phyloP scores from a whole-genome alignment of 2,113 vertebrate genomes.

The Larimichthys polyactis region DNA sequence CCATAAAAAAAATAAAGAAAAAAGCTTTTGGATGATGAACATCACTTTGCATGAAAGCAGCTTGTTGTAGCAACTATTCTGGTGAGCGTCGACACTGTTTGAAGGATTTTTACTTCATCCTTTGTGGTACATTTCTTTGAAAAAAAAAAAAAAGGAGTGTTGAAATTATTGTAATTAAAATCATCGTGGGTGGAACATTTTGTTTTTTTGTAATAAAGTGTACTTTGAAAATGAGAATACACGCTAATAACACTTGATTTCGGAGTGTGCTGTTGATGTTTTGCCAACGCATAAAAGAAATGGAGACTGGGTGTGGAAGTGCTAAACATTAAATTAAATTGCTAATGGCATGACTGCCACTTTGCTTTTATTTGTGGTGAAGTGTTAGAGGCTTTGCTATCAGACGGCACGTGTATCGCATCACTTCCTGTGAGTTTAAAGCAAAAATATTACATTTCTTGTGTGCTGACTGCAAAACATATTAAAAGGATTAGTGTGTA shows the following conservation, averaged over 20 bases:
- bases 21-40: slow-evolving; percentile 26
- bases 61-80: background rate
- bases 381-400: background rate
- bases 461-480: background rate
- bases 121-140: background rate
- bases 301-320: background rate
- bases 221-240: background rate
- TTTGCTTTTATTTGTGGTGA: background rate
- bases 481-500: background rate
- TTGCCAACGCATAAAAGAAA: background rate
- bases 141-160: no score
- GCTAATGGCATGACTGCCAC: background rate
- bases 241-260: background rate
- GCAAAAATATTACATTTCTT: background rate
- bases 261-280: background rate
- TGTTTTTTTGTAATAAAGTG: background rate
- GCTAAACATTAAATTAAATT: slow-evolving; percentile 1
- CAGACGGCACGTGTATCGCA: background rate
- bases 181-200: no score
- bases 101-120: background rate
- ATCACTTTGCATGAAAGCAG: slow-evolving; percentile 25
- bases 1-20: background rate
- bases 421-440: background rate
- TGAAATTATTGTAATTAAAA: background rate
- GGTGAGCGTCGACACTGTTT: no score